phyloP scores from a whole-genome alignment of 23 tunicate genomes.

The Halocynthia roretzi region DNA sequence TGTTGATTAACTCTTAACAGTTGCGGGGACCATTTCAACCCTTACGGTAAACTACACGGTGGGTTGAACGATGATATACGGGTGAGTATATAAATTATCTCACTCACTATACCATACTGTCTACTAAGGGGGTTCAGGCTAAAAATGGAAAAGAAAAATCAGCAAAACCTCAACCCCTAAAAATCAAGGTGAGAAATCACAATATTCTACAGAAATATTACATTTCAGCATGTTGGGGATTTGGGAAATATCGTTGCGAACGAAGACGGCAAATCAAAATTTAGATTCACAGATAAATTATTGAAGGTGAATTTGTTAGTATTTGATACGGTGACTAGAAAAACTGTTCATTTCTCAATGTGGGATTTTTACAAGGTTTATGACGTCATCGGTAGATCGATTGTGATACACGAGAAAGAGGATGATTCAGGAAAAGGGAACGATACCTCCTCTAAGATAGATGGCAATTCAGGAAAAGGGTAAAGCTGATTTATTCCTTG shows the following conservation, averaged over 20 bases:
- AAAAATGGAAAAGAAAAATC: no score
- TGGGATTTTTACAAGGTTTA: conserved; percentile 33
- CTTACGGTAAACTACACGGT: conserved; percentile 44
- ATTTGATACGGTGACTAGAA: no score
- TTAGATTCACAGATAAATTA: conserved; percentile 50
- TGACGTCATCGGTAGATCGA: conserved; percentile 81
- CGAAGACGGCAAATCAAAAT: conserved; percentile 48
- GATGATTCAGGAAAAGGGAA: conserved; percentile 47
- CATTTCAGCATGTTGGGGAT: conserved; percentile 66
- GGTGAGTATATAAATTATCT: neutral
- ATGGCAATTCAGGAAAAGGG: conserved; percentile 77
- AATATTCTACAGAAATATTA: no score
- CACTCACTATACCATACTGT: neutral
- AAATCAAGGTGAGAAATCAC: neutral
- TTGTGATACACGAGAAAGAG: conserved; percentile 62
- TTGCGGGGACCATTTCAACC: conserved; percentile 84
- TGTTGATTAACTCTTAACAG: neutral
- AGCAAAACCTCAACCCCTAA: neutral
- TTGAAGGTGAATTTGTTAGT: conserved; percentile 2
- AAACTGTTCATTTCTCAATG: no score
- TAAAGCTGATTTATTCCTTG: neutral
- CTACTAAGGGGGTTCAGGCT: neutral
- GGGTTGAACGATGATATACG: conserved; percentile 28
- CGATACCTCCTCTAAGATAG: conserved; percentile 17
- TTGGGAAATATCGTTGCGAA: conserved; percentile 67